Evolutionary conservation across 2,888 invertebrate genomes (phyloP), one percentile per base, ranked within the genome.

Genomic region (Brachypalpus laphriformis): DNA sequence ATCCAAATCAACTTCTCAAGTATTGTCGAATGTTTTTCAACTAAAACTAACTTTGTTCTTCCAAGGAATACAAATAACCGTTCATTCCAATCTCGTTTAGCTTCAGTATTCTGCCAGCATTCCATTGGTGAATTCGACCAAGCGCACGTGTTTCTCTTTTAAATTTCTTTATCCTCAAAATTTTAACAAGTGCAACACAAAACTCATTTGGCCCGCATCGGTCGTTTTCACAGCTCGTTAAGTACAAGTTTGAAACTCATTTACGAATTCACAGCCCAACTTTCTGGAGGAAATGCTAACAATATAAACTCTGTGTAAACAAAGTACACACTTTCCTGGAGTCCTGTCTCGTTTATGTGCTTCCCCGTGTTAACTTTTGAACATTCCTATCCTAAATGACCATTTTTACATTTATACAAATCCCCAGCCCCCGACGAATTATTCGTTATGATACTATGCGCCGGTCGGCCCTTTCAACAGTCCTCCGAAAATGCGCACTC

Each of bases 191-290:
- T 11, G 40, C 66, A 49, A 71, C 22, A 57, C 14, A 54, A 42
- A 40, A 14, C 63, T 45, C 54, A 51, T 20, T 61, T 70, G 18
- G 31, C 5, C 25, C 11, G 28, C 42, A 25, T 25, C 9, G 22
- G 57, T 65, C n/a, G 20, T 45, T 49, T 65, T 74, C 49, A 78
- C 70, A 65, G 74, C 72, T 74, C 74, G 70, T 83, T 81, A 81
- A 85, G 54, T 54, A 65, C 42, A 57, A 75, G 76, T 85, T 66
- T 37, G 25, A 80, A 85, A 85, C 75, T 76, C 47, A 63, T 85
- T 85, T 81, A 71, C 54, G 47, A 80, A 70, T 65, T 65, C 65
- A 45, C 56, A 74, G 47, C 20, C 34, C 18, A 75, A 42, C 40
- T 75, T 81, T 45, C 51, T 28, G 56, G n/a, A 70, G 71, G 75